Conservation (phyloP, 2,888 invertebrate genomes). For the Lithophane ornitopus region DNA sequence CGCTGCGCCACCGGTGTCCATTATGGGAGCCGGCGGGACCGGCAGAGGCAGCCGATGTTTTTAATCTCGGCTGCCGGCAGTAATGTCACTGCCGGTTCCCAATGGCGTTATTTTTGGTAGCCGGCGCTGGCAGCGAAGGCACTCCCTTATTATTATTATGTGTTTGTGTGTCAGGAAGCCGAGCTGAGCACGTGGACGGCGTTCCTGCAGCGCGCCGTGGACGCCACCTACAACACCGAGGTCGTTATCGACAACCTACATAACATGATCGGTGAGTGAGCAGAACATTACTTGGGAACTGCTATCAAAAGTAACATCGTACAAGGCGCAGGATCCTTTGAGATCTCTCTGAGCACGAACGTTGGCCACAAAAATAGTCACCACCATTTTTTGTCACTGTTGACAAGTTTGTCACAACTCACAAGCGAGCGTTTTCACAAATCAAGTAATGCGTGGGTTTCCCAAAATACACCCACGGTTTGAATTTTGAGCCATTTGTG, state of each 20-base stretch:
- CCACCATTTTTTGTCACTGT: background rate
- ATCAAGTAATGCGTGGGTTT: background rate
- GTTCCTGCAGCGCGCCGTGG: conserved; percentile 87
- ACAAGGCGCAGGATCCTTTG: background rate
- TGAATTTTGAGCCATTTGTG: background rate
- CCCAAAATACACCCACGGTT: background rate
- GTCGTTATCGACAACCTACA: conserved; percentile 88
- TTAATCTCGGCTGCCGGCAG: too few species aligned
- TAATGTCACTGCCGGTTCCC: too few species aligned
- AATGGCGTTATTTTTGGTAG: too few species aligned
- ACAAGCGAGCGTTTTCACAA: background rate
- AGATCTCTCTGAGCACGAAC: background rate
- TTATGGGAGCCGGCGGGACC: too few species aligned
- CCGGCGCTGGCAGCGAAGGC: too few species aligned
- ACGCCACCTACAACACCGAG: conserved; percentile 86
- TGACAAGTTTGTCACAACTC: background rate
- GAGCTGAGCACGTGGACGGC: conserved; percentile 87
- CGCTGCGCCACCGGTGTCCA: too few species aligned
- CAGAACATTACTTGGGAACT: background rate
- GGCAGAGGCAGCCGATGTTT: too few species aligned
- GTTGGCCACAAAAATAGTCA: background rate
- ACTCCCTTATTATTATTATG: background rate
- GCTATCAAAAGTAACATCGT: background rate
- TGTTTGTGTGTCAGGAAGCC: conserved; percentile 78
- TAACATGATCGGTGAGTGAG: conserved; percentile 87